Evolutionary conservation across 1,140 invertebrate genomes (phyloP).

Genomic region (Megathymus violae): DNA sequence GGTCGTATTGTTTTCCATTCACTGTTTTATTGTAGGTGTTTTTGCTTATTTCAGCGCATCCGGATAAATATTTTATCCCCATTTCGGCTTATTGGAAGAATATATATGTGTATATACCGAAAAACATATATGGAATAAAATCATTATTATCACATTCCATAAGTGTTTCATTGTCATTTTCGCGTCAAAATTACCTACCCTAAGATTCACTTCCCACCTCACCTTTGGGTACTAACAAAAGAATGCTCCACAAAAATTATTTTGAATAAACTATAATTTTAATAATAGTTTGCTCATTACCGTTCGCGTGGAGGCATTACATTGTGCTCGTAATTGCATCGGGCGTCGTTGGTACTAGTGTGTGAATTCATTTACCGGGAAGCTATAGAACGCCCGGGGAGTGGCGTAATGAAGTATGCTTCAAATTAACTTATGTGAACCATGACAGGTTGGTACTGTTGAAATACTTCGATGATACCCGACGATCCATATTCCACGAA

Average conservation of each 20-base stretch:
- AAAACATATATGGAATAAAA: too few relatives aligned
- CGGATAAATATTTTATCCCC: too few relatives aligned
- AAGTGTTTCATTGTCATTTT: too few relatives aligned
- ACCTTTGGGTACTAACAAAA: background rate
- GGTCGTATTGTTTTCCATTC: too few relatives aligned
- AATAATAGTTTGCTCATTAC: conserved; percentile 27
- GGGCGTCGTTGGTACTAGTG: background rate
- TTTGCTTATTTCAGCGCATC: too few relatives aligned
- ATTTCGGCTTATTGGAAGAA: too few relatives aligned
- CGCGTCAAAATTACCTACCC: too few relatives aligned
- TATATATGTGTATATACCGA: too few relatives aligned
- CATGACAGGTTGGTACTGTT: background rate
- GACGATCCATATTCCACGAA: too few relatives aligned
- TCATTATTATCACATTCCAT: too few relatives aligned
- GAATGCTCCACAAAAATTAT: background rate
- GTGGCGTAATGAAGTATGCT: conserved; percentile 24
- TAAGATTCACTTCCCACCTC: too few relatives aligned
- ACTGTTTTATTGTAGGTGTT: too few relatives aligned
- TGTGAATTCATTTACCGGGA: conserved; percentile 9
- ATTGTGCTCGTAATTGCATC: conserved; percentile 27
- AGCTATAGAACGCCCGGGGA: conserved; percentile 9
- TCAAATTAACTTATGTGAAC: conserved; percentile 22
- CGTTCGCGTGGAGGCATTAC: conserved; percentile 12
- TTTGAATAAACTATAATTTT: conserved; percentile 11
- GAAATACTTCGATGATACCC: background rate